Evolutionary conservation across 2,113 vertebrate genomes (phyloP), one percentile per base, ranked within the genome.

Genomic region (Melierax canorus): DNA sequence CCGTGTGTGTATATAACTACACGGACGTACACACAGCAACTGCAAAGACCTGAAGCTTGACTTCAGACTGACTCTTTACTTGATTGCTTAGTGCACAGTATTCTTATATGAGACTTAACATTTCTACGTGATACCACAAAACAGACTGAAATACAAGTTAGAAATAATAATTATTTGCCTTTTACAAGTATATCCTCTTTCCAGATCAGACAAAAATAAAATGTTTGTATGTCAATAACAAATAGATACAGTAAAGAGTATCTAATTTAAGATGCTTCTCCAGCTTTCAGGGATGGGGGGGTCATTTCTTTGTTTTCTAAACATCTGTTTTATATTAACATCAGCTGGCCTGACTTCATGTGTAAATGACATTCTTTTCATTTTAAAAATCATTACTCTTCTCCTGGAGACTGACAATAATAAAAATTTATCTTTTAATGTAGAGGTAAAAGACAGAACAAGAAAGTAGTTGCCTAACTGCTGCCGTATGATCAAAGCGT

Each of bases 1-100:
- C 3, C 7, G 6, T 6, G 16, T 9, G 5, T 36, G 3, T 3
- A 3, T 32, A 6, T 1, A 64, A 34, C 29, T 6, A 19, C 14
- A 48, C 2, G 6, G 3, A 8, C 27, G 39, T 1, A 56, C 13
- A n/a, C 21, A 38, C 3, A 58, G 48, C 12, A 60, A 8, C 9
- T 26, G 22, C 18, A 51, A 21, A 60, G 11, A 39, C 7, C 30
- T 26, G 21, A 23, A 30, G 27, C 45, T 26, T 41, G n/a, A 67
- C 64, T 92, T 88, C 60, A 55, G 8, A 34, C 20, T 32, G 11
- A 12, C 76, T 71, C 60, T 64, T 32, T 7, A 3, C 38, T 20
- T 7, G 11, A 26, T 6, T 83, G 26, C 29, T 46, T 2, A 30
- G 21, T 9, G 41, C 10, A 17, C 11, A 29, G 17, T 23, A 14